Base-by-base conservation (phyloP, 2,797 vertebrate species). In the Masticophis lateralis region DNA sequence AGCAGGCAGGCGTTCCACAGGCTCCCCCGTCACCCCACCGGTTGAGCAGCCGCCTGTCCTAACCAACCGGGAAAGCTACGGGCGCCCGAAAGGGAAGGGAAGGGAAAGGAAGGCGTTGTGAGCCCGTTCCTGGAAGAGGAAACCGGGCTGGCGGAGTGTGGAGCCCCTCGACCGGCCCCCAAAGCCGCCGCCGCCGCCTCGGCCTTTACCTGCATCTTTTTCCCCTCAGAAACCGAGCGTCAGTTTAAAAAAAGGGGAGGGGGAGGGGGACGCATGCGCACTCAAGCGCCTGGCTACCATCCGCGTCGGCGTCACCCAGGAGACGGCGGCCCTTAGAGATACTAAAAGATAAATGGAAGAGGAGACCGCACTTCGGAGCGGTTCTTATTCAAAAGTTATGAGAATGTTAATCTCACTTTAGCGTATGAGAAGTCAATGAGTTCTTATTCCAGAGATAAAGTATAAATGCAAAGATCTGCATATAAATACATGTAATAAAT, bases 201-300 rank as follows among this genome's bases (percentile, higher is more conserved):
- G 4, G 0, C 7, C 59, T 92, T 89, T 88, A 95, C 96, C 96
- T 96, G 94, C 96, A 96, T 95, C 91, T 47, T 93, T 60, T 53
- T 66, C 93, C 27, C 14, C 91, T 22, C 1, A 51, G 0, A 2
- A 28, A 2, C 47, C 10, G 20, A 6, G 55, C 5, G 20, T 16
- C n/a, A 47, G 9, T 89, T 32, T 12, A 59, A 32, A 9, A 27
- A 16, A 13, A 7, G 0, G 2, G 27, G 27, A 11, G 20, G 16
- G 0, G 3, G 3, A 7, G 18, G 27, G 1, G 28, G 2, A 63
- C 96, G 95, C 96, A 91, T 94, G 96, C 94, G 93, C 90, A 0
- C 0, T 9, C 74, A 0, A 2, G 0, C 6, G 16, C 66, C 27
- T 8, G 1, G 0, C 87, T 2, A 0, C 27, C 4, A 32, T 0